Base-by-base conservation (phyloP, 2,888 invertebrate genomes). In the Leptogaster cylindrica region DNA sequence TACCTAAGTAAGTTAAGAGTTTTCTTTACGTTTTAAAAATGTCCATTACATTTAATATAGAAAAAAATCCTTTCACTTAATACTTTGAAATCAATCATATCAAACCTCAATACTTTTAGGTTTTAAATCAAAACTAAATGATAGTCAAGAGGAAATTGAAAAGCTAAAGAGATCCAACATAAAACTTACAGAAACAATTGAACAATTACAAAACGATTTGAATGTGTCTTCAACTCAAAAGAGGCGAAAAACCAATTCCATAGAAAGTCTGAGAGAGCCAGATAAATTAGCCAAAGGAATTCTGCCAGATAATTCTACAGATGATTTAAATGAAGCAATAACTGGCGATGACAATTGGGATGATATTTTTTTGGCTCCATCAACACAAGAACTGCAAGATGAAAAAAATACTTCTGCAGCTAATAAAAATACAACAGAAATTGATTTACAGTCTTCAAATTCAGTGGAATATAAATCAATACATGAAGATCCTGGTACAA, bases 251-350 rank as follows among this genome's bases (percentile, higher is more conserved):
- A 63, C 52, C 2, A 61, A 28, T 51, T 70, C 69, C 25, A 39
- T 52, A 23, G 51, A 31, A 28, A 61, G 2, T 14, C 8, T 20
- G 36, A 44, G 27, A 10, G 44, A 44, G 27, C 2, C 27, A 4
- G 61, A 44, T 3, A 2, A 27, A 18, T 44, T 27, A 28, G 14
- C 23, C 5, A 3, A 8, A 16, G 44, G 27, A 14, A 14, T 44
- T 12, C 31, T 48, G 10, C 46, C 41, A n/a, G 58, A 72, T 25
- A 70, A 66, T 6, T 73, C 66, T 66, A 65, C 65, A 3, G 70
- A 75, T 0, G 75, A 78, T 68, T 73, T 78, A 50, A 79, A 80
- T 67, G 74, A 76, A 51, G 80, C 78, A 0, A 25, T 80, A 2
- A 75, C 75, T 66, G 10, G 10, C 2, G 74, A 76, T 16, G 69